A percentile compares a stretch with the other conserved stretches of the same genome.
phyloP scores from a whole-genome alignment of 2,888 invertebrate genomes.

The Pogonocherus hispidulus region DNA sequence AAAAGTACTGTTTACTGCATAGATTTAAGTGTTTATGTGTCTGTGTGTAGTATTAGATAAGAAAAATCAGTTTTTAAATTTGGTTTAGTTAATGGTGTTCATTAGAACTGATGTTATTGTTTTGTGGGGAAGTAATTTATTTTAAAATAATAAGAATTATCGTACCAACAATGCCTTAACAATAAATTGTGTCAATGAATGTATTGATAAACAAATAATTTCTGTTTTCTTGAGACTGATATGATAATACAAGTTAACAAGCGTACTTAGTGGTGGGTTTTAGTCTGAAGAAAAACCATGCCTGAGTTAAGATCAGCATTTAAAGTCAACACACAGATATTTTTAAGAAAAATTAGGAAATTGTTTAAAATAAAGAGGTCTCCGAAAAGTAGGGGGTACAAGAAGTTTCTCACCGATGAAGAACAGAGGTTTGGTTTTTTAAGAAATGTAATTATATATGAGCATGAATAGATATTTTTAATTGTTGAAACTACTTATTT shows the following conservation, averaged over 20 bases:
- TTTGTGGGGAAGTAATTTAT: slow-evolving; percentile 8
- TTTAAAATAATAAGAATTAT: slow-evolving; percentile 5
- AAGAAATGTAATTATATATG: not conserved
- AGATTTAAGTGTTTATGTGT: not conserved
- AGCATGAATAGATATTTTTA: no score
- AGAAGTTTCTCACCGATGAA: slow-evolving; percentile 77
- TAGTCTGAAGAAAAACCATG: slow-evolving; percentile 49
- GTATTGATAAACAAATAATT: slow-evolving; percentile 11
- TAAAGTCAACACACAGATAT: slow-evolving; percentile 36
- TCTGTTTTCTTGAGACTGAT: slow-evolving; percentile 14
- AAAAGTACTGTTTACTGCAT: slow-evolving; percentile 1
- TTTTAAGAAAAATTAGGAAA: slow-evolving; percentile 47
- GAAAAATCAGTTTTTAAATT: slow-evolving; percentile 7
- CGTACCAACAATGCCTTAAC: not conserved
- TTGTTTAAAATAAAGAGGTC: slow-evolving; percentile 67
- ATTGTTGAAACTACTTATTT: no score
- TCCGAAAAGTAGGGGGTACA: slow-evolving; percentile 74
- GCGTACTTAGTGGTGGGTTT: slow-evolving; percentile 27
- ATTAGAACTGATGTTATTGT: not conserved
- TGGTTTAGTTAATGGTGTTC: not conserved
- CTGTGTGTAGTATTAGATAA: slow-evolving; percentile 23
- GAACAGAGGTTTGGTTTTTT: slow-evolving; percentile 74
- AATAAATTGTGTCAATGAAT: slow-evolving; percentile 17
- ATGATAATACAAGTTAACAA: not conserved
- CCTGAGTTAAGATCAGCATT: slow-evolving; percentile 47